phyloP scores from a whole-genome alignment of 2,888 invertebrate species.

The Acrobasis suavella region DNA sequence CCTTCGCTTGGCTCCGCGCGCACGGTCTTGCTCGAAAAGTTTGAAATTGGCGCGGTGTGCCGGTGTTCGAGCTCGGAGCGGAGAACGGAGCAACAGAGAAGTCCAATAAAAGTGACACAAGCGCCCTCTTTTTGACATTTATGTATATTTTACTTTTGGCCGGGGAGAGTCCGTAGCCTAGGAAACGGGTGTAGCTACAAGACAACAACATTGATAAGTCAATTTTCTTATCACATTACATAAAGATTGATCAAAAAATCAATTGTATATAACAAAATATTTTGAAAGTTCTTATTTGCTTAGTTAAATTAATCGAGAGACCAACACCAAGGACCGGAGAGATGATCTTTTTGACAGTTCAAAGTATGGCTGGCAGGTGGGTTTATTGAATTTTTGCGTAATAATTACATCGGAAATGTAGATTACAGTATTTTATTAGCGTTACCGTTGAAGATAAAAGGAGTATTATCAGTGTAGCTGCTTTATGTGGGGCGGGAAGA shows the following conservation, averaged over 20 bases:
- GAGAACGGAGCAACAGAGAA: not conserved
- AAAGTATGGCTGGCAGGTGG: constrained; percentile 75
- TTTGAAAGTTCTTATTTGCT: constrained; percentile 31
- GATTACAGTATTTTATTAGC: not conserved
- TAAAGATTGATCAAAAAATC: constrained; percentile 49
- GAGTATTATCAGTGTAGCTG: constrained; percentile 34
- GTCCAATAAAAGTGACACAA: constrained; percentile 29
- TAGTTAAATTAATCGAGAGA: constrained; percentile 30
- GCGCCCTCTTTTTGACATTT: constrained; percentile 22
- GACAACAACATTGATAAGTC: constrained; percentile 76
- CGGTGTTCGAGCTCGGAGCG: too few species aligned
- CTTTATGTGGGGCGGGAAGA: constrained; percentile 39
- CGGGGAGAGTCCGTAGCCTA: constrained; percentile 71
- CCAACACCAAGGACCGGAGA: constrained; percentile 34
- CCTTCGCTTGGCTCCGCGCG: too few species aligned
- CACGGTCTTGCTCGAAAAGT: not conserved
- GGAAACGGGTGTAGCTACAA: constrained; percentile 80
- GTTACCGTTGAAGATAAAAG: constrained; percentile 4
- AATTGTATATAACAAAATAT: constrained; percentile 29
- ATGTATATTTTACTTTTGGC: constrained; percentile 41
- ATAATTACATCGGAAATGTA: constrained; percentile 27
- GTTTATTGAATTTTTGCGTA: constrained; percentile 45
- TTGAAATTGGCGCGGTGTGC: too few species aligned
- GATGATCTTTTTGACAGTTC: constrained; percentile 70
- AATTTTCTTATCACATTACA: constrained; percentile 62